phyloP scores from a whole-genome alignment of 2,113 vertebrate species.

The Cathartes aura region DNA sequence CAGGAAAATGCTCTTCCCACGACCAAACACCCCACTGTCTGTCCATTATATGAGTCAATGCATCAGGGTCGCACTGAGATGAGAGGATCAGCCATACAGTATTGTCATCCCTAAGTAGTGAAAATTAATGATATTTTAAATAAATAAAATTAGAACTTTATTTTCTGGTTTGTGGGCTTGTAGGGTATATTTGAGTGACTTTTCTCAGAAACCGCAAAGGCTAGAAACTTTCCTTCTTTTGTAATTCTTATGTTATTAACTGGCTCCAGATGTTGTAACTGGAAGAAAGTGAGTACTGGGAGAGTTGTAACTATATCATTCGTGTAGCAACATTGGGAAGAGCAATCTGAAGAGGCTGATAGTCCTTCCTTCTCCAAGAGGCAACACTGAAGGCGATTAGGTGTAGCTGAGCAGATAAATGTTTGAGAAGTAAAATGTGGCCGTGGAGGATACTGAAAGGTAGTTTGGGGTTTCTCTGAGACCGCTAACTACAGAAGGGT shows the following conservation, averaged over 20 bases:
- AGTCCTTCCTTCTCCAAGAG: background rate
- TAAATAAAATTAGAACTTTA: background rate
- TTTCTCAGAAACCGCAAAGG: background rate
- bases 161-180: conserved; percentile 27
- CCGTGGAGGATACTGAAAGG: background rate
- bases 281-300: background rate
- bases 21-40: accelerated
- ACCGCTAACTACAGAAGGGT: background rate
- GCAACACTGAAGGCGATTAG: background rate
- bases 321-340: background rate
- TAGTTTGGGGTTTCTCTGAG: background rate
- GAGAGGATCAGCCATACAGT: background rate
- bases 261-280: conserved; percentile 19
- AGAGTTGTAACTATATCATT: background rate
- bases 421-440: background rate
- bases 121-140: background rate
- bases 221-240: background rate
- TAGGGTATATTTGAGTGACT: background rate
- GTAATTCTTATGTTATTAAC: background rate
- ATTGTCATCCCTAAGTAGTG: background rate
- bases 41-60: accelerated
- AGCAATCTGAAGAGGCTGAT: background rate
- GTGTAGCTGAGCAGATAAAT: background rate
- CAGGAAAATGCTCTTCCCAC: background rate
- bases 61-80: background rate